Conservation (phyloP, 2,888 invertebrate genomes). For the Eupeodes latifasciatus region DNA sequence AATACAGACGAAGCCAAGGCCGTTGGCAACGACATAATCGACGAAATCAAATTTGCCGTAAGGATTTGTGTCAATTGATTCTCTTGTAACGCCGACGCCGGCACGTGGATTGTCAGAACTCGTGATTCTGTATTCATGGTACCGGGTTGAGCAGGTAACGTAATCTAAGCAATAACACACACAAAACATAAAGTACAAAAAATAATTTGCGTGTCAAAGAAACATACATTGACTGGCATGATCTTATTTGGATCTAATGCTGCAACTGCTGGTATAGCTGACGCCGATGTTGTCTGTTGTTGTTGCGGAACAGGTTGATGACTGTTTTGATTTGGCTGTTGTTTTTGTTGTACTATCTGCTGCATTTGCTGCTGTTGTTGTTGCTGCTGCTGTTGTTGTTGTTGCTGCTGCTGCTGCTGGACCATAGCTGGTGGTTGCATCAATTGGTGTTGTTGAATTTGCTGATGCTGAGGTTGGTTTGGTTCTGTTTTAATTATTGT, state of each 20-base stretch:
- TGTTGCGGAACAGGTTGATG: conserved; percentile 79
- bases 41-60: conserved; percentile 94
- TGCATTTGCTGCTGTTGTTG: conserved; percentile 64
- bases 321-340: conserved; percentile 78
- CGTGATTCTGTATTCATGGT: conserved; percentile 88
- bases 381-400: conserved; percentile 56
- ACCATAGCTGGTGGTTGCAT: conserved; percentile 68
- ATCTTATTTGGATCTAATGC: conserved; percentile 85
- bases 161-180: conserved; percentile 86
- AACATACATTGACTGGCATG: conserved; percentile 86
- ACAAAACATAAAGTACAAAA: conserved; percentile 16
- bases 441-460: conserved; percentile 79
- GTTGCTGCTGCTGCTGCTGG: conserved; percentile 70
- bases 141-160: conserved; percentile 92
- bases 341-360: conserved; percentile 66
- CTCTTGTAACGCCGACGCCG: conserved; percentile 92
- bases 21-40: conserved; percentile 94
- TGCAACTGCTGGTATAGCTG: conserved; percentile 83
- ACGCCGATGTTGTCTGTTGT: conserved; percentile 78
- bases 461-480: conserved; percentile 74
- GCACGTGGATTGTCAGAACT: conserved; percentile 95
- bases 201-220: neutral
- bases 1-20: conserved; percentile 91
- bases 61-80: conserved; percentile 89
- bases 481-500: conserved; percentile 66